Conservation (phyloP, 2,888 invertebrate genomes). For the Bombyx huttoni region DNA sequence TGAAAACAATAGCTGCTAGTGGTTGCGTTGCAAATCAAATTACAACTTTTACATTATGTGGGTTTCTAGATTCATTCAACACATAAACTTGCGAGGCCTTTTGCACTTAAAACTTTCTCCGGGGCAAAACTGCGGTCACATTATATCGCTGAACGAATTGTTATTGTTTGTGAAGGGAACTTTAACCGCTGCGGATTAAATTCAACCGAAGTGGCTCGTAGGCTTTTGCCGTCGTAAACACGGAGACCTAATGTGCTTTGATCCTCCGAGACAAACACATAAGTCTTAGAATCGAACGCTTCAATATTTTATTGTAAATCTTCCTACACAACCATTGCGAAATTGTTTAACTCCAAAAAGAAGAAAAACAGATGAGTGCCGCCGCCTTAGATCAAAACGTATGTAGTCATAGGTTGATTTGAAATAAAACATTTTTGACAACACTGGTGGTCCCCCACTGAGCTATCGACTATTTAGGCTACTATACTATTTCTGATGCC, state of each 20-base stretch:
- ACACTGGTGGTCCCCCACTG: too few relatives aligned
- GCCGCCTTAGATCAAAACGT: too few relatives aligned
- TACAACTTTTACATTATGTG: slow-evolving; percentile 54
- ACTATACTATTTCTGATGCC: too few relatives aligned
- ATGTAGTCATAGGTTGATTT: too few relatives aligned
- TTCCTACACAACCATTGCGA: too few relatives aligned
- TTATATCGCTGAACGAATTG: slow-evolving; percentile 50
- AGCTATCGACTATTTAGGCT: too few relatives aligned
- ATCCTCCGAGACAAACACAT: neutral
- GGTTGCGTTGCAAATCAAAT: slow-evolving; percentile 52
- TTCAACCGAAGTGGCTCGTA: slow-evolving; percentile 29
- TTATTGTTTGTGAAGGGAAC: slow-evolving; percentile 55
- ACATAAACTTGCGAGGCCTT: slow-evolving; percentile 55
- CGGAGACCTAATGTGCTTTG: slow-evolving; percentile 1
- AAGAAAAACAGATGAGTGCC: too few relatives aligned
- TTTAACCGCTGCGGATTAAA: slow-evolving; percentile 41
- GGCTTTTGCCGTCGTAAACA: slow-evolving; percentile 25
- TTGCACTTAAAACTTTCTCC: slow-evolving; percentile 52
- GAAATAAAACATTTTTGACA: too few relatives aligned
- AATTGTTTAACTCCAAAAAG: too few relatives aligned
- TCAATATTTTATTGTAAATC: too few relatives aligned
- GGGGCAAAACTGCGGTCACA: slow-evolving; percentile 40
- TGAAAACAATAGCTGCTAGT: slow-evolving; percentile 39
- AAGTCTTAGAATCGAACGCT: neutral
- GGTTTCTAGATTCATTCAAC: slow-evolving; percentile 49